Evolutionary conservation across 2,113 vertebrate genomes (phyloP).

Genomic region (Syngnathus scovelli): DNA sequence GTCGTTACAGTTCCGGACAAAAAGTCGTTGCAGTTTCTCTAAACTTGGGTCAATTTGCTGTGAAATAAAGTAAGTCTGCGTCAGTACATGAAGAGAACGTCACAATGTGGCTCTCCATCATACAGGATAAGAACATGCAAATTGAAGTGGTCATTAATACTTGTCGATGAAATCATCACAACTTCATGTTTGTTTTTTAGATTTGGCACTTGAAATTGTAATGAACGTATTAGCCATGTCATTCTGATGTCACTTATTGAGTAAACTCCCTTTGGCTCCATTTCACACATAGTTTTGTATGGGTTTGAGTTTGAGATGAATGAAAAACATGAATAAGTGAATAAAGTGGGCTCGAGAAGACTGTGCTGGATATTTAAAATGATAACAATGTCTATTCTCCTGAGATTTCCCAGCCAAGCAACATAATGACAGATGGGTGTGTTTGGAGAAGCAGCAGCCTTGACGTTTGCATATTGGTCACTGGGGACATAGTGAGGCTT

Average conservation of each 20-base stretch:
- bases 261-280: conserved; percentile 28
- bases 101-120: background rate
- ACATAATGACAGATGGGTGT: background rate
- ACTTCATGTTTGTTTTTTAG: conserved; percentile 39
- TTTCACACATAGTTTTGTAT: conserved; percentile 13
- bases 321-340: conserved; percentile 11
- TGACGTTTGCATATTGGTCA: background rate
- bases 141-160: conserved; percentile 21
- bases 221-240: conserved; percentile 18
- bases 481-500: background rate
- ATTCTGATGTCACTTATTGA: conserved; percentile 38
- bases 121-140: background rate
- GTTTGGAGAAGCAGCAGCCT: background rate
- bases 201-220: conserved; percentile 11
- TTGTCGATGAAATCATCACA: conserved; percentile 39
- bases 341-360: background rate
- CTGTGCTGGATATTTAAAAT: conserved; percentile 7
- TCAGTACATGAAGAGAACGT: conserved; percentile 2
- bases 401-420: conserved; percentile 5
- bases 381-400: background rate
- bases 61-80: background rate
- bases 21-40: background rate
- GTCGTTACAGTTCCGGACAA: too few species aligned
- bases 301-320: conserved; percentile 11
- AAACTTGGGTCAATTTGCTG: background rate